These are phyloP conservation scores for Heteronetta atricapilla DNA, from an alignment of 2,113 vertebrate species.

Conservation along the genomic window DNA sequence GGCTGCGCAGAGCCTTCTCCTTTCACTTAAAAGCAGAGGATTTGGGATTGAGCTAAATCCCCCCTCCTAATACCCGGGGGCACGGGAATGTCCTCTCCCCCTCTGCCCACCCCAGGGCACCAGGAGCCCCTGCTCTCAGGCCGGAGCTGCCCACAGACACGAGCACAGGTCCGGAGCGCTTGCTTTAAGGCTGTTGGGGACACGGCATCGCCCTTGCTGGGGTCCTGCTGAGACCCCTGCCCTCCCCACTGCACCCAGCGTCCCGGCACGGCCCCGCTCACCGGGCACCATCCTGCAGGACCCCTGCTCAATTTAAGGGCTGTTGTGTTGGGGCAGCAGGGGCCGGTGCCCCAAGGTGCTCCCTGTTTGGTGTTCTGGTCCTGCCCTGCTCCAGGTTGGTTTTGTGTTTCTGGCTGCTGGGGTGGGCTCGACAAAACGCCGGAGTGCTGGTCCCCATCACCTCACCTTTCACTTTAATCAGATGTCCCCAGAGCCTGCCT, in stretches of 20 bases:
- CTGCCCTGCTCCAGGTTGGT: not conserved
- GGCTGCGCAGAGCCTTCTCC: slow-evolving; percentile 6
- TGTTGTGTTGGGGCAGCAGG: not conserved
- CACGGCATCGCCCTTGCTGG: fast-evolving
- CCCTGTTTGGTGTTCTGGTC: not conserved
- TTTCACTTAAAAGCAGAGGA: not conserved
- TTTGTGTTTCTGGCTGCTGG: not conserved
- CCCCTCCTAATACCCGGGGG: not conserved
- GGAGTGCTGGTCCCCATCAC: fast-evolving
- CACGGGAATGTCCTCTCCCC: not conserved
- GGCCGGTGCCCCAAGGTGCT: not conserved
- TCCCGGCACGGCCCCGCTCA: fast-evolving
- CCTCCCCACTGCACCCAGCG: not conserved
- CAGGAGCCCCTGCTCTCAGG: not conserved
- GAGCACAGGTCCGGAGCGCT: not conserved
- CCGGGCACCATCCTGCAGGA: not conserved
- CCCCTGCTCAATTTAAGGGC: not conserved
- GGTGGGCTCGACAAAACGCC: fast-evolving
- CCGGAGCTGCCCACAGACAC: not conserved
- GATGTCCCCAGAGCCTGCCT: not conserved
- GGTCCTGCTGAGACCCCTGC: not conserved
- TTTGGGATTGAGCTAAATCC: not conserved
- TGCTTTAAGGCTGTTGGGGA: slow-evolving; percentile 5
- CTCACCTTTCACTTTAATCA: not conserved
- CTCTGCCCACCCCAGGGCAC: not conserved